phyloP scores from a whole-genome alignment of 1,140 invertebrate species.

The Sminthurinus signatus region DNA sequence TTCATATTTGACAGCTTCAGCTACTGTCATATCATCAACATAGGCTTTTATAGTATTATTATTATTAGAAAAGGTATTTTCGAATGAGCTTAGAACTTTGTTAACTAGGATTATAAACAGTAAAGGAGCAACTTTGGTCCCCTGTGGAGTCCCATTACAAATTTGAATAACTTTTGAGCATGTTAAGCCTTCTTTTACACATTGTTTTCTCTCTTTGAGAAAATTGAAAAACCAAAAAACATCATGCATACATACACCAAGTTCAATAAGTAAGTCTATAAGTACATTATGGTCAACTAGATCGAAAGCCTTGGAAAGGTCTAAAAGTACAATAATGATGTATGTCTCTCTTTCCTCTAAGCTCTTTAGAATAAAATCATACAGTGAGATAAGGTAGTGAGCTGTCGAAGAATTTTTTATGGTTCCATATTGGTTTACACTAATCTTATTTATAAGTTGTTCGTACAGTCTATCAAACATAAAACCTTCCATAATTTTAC shows the following conservation, averaged over 20 bases:
- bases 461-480: constrained; percentile 14
- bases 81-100: neutral
- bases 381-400: neutral
- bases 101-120: constrained; percentile 1
- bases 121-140: neutral
- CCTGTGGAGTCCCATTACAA: neutral
- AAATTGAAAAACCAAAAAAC: neutral
- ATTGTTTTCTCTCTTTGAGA: neutral
- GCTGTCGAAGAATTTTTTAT: neutral
- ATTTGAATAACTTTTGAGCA: neutral
- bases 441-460: constrained; percentile 4
- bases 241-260: neutral
- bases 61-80: neutral
- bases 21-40: too few relatives aligned
- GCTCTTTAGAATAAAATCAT: constrained; percentile 1
- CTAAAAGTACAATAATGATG: constrained; percentile 42
- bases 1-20: too few relatives aligned
- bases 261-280: neutral
- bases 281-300: constrained; percentile 37
- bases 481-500: constrained; percentile 17
- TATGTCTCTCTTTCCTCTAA: constrained; percentile 6
- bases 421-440: too few relatives aligned
- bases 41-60: too few relatives aligned
- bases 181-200: neutral
- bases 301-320: constrained; percentile 44